Evolutionary conservation across 92 coral and sea anemone genomes (phyloP).

Genomic region (Micromussa lordhowensis): DNA sequence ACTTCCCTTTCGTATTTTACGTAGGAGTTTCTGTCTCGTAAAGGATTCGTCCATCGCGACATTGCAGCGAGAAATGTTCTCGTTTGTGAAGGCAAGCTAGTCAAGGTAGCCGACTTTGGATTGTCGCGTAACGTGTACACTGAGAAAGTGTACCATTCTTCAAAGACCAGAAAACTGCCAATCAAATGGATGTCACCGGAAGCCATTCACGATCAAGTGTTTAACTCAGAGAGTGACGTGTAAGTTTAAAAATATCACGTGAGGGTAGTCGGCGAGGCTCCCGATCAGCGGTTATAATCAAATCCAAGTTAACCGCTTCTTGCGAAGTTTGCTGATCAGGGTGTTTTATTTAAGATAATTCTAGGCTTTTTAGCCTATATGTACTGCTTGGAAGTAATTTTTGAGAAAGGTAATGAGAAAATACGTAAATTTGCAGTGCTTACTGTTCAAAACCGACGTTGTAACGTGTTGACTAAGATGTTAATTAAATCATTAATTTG

Average conservation of each 20-base stretch:
- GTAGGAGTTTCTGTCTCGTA: conserved; percentile 53
- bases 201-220: conserved; percentile 64
- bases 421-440: too few species aligned
- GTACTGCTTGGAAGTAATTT: too few species aligned
- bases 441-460: too few species aligned
- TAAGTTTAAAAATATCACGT: conserved; percentile 6
- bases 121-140: conserved; percentile 63
- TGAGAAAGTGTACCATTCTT: too few species aligned
- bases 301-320: not conserved
- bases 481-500: too few species aligned
- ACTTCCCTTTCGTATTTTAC: not conserved
- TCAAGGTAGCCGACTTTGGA: too few species aligned
- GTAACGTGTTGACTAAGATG: too few species aligned
- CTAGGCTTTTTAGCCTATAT: too few species aligned
- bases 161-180: too few species aligned
- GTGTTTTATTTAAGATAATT: too few species aligned
- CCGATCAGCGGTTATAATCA: not conserved
- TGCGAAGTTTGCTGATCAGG: not conserved
- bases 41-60: conserved; percentile 73
- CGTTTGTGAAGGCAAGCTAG: too few species aligned
- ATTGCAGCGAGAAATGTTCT: conserved; percentile 65
- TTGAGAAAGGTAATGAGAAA: too few species aligned
- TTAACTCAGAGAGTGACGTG: conserved; percentile 68
- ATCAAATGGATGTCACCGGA: conserved; percentile 80
- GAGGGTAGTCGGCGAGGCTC: not conserved